Conservation (phyloP, 2,113 vertebrate species). For the Hylia prasina region DNA sequence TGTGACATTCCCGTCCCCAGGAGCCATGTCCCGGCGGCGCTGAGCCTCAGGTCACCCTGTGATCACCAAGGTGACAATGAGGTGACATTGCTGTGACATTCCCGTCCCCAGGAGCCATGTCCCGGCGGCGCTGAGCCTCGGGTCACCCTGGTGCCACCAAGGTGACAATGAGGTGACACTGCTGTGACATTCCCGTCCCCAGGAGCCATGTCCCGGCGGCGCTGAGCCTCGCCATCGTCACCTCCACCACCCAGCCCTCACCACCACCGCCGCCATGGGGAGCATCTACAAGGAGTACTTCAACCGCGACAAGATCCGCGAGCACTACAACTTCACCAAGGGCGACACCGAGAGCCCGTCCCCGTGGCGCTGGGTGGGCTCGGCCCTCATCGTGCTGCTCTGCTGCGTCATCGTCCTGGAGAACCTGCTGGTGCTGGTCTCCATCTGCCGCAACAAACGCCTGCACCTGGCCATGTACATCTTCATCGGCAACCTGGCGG, state of each 20-base stretch:
- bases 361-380: constrained; percentile 44
- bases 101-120: no score
- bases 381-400: constrained; percentile 77
- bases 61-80: no score
- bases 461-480: constrained; percentile 96
- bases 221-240: accelerated
- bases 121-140: no score
- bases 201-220: not conserved
- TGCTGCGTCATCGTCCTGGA: constrained; percentile 90
- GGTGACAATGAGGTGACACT: no score
- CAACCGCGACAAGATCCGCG: constrained; percentile 75
- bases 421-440: constrained; percentile 88
- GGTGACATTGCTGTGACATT: no score
- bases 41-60: no score
- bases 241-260: no score
- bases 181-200: no score
- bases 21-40: no score
- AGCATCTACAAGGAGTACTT: constrained; percentile 88
- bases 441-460: constrained; percentile 89
- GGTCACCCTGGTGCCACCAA: no score
- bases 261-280: constrained; percentile 66
- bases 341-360: not conserved
- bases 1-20: no score
- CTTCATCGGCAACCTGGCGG: constrained; percentile 93
- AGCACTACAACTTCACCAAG: constrained; percentile 85